Evolutionary conservation across 2,113 vertebrate genomes (phyloP).

Genomic region (Alaudala cheleensis): DNA sequence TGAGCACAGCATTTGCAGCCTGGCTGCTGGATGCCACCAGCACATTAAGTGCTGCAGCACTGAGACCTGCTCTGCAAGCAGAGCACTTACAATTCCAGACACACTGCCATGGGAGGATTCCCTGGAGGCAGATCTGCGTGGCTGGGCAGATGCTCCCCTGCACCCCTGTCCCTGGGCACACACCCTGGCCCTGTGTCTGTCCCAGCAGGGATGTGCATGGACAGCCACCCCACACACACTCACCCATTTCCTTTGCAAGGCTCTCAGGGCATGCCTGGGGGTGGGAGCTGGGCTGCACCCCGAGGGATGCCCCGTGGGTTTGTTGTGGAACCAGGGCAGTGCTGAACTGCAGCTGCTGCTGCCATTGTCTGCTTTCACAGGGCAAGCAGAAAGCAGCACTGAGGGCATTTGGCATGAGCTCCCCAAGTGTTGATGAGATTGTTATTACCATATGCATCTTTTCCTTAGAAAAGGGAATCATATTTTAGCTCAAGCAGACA

Average conservation of each 20-base stretch:
- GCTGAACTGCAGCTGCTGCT: neutral
- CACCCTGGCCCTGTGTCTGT: neutral
- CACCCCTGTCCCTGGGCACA: neutral
- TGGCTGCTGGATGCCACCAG: neutral
- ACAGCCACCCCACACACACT: neutral
- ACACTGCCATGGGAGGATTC: neutral
- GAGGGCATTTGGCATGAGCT: neutral
- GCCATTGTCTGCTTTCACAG: neutral
- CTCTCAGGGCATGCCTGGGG: neutral
- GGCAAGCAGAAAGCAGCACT: neutral
- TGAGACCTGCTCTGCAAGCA: neutral
- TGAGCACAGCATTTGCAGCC: neutral
- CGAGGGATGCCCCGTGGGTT: fast-evolving
- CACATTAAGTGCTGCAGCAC: neutral
- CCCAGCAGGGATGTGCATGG: neutral
- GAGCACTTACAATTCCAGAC: neutral
- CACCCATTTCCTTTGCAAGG: fast-evolving
- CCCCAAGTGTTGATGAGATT: neutral
- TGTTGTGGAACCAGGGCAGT: neutral
- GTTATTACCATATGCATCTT: neutral
- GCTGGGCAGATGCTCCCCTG: neutral
- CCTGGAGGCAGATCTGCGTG: neutral
- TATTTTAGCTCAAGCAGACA: neutral
- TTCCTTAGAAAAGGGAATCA: neutral
- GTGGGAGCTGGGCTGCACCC: neutral